Evolutionary conservation across 1,140 invertebrate species (phyloP).

Genomic region (Dendrolimus punctatus): DNA sequence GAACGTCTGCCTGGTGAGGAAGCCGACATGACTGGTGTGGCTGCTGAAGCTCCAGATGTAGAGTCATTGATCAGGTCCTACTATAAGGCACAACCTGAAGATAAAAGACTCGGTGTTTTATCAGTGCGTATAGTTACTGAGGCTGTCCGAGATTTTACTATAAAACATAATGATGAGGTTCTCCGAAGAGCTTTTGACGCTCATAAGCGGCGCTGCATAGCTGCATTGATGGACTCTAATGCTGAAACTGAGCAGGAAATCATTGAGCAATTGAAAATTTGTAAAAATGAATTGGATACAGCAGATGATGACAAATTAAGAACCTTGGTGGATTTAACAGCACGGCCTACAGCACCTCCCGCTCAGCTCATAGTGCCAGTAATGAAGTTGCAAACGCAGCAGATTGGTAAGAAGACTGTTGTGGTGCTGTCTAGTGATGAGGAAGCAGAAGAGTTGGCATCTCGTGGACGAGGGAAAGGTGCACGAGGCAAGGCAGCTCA

Average conservation of each 20-base stretch:
- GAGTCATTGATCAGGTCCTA: constrained; percentile 44
- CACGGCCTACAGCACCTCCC: constrained; percentile 15
- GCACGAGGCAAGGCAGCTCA: constrained; percentile 11
- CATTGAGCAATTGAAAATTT: constrained; percentile 31
- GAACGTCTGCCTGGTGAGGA: constrained; percentile 22
- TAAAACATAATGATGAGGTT: constrained; percentile 53
- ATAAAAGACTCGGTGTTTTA: constrained; percentile 32
- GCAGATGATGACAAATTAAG: constrained; percentile 30
- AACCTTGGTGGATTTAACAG: constrained; percentile 17
- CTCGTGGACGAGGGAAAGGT: constrained; percentile 18
- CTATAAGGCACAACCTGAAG: constrained; percentile 36
- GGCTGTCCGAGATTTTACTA: constrained; percentile 49
- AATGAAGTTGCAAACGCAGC: constrained; percentile 3
- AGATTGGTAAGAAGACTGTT: not conserved
- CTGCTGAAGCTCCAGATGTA: constrained; percentile 46
- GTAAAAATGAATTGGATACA: constrained; percentile 42
- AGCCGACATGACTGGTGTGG: constrained; percentile 33
- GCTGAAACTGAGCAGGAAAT: constrained; percentile 55
- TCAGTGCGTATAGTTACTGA: constrained; percentile 49
- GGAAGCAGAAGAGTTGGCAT: constrained; percentile 5
- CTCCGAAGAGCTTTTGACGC: constrained; percentile 46
- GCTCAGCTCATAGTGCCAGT: constrained; percentile 15
- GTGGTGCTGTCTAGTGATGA: constrained; percentile 26
- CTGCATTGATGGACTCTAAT: constrained; percentile 46
- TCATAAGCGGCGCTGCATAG: constrained; percentile 38